These are phyloP conservation scores for Pituophis catenifer DNA, from an alignment of 2,113 vertebrate species.

Conservation along the genomic window DNA sequence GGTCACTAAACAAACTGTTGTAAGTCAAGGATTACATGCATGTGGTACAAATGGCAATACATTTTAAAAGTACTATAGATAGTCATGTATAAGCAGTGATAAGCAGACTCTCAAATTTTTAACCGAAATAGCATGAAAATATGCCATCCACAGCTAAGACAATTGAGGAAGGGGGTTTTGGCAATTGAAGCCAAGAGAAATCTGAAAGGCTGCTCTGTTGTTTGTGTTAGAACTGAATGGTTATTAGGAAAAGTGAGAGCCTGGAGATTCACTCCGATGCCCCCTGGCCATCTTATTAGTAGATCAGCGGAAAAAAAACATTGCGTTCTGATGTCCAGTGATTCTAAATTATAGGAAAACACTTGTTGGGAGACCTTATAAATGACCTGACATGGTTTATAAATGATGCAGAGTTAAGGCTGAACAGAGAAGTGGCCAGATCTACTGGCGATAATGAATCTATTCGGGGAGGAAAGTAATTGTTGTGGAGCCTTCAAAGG, in stretches of 20 bases:
- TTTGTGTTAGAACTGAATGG: background rate
- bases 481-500: background rate
- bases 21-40: no score
- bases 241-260: background rate
- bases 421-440: background rate
- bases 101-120: background rate
- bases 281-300: background rate
- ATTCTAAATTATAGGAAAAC: background rate
- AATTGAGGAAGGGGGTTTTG: background rate
- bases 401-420: background rate
- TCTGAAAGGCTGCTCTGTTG: background rate
- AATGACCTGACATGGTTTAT: background rate
- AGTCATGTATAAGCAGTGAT: background rate
- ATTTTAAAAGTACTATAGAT: background rate
- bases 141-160: background rate
- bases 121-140: background rate
- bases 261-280: background rate
- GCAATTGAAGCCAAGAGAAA: background rate
- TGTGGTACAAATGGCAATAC: background rate
- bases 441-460: background rate
- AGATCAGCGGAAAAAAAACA: background rate
- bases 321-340: background rate
- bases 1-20: no score
- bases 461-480: background rate
- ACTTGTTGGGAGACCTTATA: background rate